phyloP scores from a whole-genome alignment of 2,888 invertebrate species.

The Acanthopleura granulata region DNA sequence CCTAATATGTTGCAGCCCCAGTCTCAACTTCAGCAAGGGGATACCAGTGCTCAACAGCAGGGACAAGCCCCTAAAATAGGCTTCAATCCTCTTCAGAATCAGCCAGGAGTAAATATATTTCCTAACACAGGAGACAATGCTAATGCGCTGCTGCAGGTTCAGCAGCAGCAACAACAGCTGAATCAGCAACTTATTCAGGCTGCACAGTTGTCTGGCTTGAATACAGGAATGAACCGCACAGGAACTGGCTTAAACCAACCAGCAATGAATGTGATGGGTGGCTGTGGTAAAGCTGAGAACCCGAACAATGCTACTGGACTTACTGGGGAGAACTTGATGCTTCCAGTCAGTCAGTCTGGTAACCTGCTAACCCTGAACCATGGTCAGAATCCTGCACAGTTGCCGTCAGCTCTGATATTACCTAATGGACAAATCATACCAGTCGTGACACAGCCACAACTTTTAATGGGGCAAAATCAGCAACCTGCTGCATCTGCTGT shows the following conservation, averaged over 20 bases:
- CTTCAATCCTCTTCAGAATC: conserved; percentile 3
- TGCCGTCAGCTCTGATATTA: conserved; percentile 67
- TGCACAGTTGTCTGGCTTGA: conserved; percentile 3
- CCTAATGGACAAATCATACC: conserved; percentile 70
- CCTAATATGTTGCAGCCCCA: not conserved
- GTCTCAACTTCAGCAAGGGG: not conserved
- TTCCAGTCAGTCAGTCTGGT: conserved; percentile 44
- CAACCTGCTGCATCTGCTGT: not conserved
- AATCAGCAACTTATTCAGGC: conserved; percentile 3
- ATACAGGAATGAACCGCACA: not conserved
- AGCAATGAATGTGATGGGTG: not conserved
- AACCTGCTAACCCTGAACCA: conserved; percentile 46
- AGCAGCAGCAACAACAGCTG: conserved; percentile 21
- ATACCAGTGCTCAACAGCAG: not conserved
- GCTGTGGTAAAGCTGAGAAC: not conserved
- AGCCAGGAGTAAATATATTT: not conserved
- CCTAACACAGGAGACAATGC: not conserved
- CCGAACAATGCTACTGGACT: not conserved
- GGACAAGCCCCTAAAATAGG: not conserved
- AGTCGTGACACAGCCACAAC: conserved; percentile 50
- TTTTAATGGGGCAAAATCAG: conserved; percentile 17
- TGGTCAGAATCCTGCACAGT: conserved; percentile 52
- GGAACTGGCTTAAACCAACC: not conserved
- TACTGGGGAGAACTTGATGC: conserved; percentile 8
- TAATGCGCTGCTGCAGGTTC: conserved; percentile 10